Conservation (phyloP, 1,140 invertebrate species). For the Meloidogyne exigua region DNA sequence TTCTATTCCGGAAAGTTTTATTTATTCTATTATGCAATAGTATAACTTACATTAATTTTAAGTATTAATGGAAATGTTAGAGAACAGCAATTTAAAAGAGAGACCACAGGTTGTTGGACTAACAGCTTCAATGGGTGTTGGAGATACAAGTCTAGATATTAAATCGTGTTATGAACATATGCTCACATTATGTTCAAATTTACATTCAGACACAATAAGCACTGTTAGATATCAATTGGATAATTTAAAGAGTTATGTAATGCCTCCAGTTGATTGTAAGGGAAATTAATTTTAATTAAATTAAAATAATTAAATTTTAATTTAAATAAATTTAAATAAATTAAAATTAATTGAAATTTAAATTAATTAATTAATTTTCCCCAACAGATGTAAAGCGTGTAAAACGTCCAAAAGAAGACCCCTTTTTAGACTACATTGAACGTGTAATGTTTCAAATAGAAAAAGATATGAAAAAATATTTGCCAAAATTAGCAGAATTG, state of each 20-base stretch:
- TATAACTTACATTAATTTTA: conserved; percentile 16
- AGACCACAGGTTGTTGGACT: conserved; percentile 52
- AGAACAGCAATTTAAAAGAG: conserved; percentile 18
- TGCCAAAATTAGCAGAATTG: conserved; percentile 11
- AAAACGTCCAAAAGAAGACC: conserved; percentile 7
- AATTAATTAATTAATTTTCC: background rate
- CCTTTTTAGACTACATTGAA: conserved; percentile 27
- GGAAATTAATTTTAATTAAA: background rate
- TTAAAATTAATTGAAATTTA: too few relatives aligned
- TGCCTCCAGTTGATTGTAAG: conserved; percentile 36
- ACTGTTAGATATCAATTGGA: conserved; percentile 42
- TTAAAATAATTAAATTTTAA: too few relatives aligned
- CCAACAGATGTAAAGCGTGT: background rate
- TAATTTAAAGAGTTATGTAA: conserved; percentile 33
- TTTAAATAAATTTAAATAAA: too few relatives aligned
- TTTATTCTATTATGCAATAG: background rate
- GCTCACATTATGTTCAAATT: conserved; percentile 32
- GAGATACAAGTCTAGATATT: conserved; percentile 38
- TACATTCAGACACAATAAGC: conserved; percentile 38
- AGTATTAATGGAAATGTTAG: conserved; percentile 45
- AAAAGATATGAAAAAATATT: conserved; percentile 8
- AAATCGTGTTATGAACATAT: conserved; percentile 32
- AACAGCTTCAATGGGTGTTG: conserved; percentile 53
- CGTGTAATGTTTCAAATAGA: conserved; percentile 29
- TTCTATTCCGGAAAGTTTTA: background rate